Conservation (phyloP, 1,140 invertebrate genomes). For the Bombyx mori region ASM3026992v2 NC_085115.1:8651001-8651500, state of each 20-base stretch:
- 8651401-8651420: too few species aligned
- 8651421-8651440: too few species aligned
- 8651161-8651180: constrained; percentile 22
- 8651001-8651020: background rate
- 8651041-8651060: background rate
- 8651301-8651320: too few species aligned
- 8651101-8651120: constrained; percentile 37
- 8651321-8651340: too few species aligned
- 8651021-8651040: constrained; percentile 5
- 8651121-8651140: constrained; percentile 44
- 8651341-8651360: too few species aligned
- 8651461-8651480: too few species aligned
- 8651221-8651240: constrained; percentile 7
- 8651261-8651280: too few species aligned
- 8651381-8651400: too few species aligned
- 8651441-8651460: too few species aligned
- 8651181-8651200: constrained; percentile 24
- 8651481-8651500: too few species aligned
- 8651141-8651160: constrained; percentile 45
- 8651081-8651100: constrained; percentile 24
- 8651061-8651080: constrained; percentile 28
- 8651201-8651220: constrained; percentile 10
- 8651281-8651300: too few species aligned
- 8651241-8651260: background rate
- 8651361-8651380: too few species aligned